These are phyloP conservation scores for Trisateles emortualis DNA, from an alignment of 2,888 invertebrate genomes.

Conservation along the genomic window DNA sequence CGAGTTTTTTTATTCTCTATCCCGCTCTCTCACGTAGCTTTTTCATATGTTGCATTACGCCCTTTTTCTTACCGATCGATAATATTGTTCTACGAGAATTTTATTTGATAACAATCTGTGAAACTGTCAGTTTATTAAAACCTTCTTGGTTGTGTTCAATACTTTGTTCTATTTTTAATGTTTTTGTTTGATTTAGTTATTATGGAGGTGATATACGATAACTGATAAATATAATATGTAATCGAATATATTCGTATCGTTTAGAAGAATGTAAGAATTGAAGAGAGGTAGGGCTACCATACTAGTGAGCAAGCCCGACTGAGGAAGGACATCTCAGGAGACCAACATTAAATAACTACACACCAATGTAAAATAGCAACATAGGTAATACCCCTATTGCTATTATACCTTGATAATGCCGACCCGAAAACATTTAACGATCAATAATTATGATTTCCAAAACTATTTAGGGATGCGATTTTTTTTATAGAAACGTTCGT, in stretches of 20 bases:
- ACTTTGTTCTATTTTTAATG: constrained; percentile 33
- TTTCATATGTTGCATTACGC: constrained; percentile 60
- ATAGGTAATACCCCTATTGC: no score
- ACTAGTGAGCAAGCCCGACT: no score
- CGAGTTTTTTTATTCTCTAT: constrained; percentile 42
- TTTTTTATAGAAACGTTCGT: no score
- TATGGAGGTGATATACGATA: constrained; percentile 9
- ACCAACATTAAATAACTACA: no score
- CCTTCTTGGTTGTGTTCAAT: constrained; percentile 40
- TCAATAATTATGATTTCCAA: no score
- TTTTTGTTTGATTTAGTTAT: constrained; percentile 33
- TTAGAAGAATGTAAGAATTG: no score
- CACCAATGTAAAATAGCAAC: no score
- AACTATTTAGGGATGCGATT: no score
- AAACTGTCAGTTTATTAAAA: constrained; percentile 60
- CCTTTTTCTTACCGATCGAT: constrained; percentile 66
- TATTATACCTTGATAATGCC: no score
- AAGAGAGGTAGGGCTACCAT: no score
- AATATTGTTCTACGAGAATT: constrained; percentile 72
- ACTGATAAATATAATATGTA: not conserved
- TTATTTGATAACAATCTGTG: constrained; percentile 67
- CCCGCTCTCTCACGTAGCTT: constrained; percentile 59
- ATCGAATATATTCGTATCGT: not conserved
- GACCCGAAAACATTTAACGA: no score
- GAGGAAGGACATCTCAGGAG: no score